A percentile compares a stretch with the other conserved stretches of the same genome.
These are phyloP conservation scores for Druon quercuslanigerum DNA, from an alignment of 1,140 invertebrate genomes.

Conservation along the genomic window DNA sequence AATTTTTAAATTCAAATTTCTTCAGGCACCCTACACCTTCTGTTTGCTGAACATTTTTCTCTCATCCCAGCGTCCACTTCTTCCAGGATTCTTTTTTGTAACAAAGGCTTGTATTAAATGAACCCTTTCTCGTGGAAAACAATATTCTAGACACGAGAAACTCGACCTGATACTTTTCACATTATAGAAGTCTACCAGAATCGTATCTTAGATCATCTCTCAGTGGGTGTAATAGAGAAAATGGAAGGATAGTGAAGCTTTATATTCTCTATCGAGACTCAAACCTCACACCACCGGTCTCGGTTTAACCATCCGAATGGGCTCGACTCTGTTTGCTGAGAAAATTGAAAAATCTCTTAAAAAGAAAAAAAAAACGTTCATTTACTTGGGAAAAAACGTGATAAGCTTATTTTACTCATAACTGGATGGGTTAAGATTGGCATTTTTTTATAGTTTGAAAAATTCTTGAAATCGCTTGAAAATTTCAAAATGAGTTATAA, in stretches of 20 bases:
- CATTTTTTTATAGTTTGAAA: too few species aligned
- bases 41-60: not conserved
- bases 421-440: too few species aligned
- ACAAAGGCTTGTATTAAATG: constrained; percentile 12
- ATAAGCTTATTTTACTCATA: not conserved
- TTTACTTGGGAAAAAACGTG: constrained; percentile 45
- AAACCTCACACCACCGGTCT: not conserved
- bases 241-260: not conserved
- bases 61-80: not conserved
- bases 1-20: not conserved
- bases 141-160: constrained; percentile 29
- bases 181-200: constrained; percentile 7
- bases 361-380: constrained; percentile 63
- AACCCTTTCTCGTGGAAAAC: constrained; percentile 11
- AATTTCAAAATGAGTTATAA: too few species aligned
- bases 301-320: constrained; percentile 42
- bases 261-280: constrained; percentile 3
- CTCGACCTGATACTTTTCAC: constrained; percentile 19
- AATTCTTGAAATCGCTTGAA: too few species aligned
- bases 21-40: not conserved
- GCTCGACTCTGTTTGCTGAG: constrained; percentile 37
- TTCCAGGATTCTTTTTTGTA: not conserved
- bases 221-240: constrained; percentile 10
- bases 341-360: constrained; percentile 62
- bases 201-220: constrained; percentile 12